Evolutionary conservation across 2,888 invertebrate species (phyloP), one percentile per base, ranked within the genome.

Genomic region (Sarcophaga caerulescens): DNA sequence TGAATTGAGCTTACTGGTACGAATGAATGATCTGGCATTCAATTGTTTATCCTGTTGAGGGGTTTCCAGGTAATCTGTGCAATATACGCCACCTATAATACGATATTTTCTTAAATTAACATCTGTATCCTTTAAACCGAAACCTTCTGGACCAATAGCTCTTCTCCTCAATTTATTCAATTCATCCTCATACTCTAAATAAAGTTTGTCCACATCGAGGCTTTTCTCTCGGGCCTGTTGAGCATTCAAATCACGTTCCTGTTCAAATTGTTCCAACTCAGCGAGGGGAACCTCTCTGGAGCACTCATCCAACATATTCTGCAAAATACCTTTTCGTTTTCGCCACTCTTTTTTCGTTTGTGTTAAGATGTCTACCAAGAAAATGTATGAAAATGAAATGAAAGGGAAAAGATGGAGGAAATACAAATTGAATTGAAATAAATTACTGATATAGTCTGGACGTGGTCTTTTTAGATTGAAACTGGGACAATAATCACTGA

Each of bases 21-120:
- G 89, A 85, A 93, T 92, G 57, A 93, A 93, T 17, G 92, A 91
- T 57, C 89, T 89, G 0, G 91, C 89, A 88, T 91, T 92, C 0
- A 93, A 88, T 85, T 92, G 91, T 63, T 92, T 92, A 81, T 93
- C 93, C 88, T 98, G 97, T 0, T 97, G 96, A 0, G 97, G 97
- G 19, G 96, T 96, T 74, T 95, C 94, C 75, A 97, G 93, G 70
- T 97, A 94, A 89, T 97, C 96, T 68, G 97, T 92, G 88, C 95
- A 95, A 85, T 95, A 95, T 0, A 97, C 95, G 0, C 98, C 98
- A 0, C 97, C 97, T 19, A 97, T 94, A 75, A 97, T 95, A 0
- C 94, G 94, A 91, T 95, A 96, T 90, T 96, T 96, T 65, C 97
- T 94, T 74, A 97, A 93, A 92, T 97, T 97, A 0, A 97, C 91